Evolutionary conservation across 1,140 invertebrate species (phyloP).

Genomic region (Melitaea cinxia): DNA sequence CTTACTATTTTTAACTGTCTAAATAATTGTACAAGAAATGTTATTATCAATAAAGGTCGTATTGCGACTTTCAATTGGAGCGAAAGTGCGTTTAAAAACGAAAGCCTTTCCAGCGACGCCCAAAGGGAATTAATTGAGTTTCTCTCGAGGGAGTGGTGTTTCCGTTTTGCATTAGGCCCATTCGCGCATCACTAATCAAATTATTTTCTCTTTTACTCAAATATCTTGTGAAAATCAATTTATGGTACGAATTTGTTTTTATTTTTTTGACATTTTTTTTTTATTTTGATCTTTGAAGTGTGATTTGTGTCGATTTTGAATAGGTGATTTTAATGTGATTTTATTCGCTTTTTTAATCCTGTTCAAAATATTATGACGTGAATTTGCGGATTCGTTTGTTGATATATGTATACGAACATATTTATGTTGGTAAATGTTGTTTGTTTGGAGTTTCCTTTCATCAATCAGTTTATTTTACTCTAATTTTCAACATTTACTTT

Average conservation of each 20-base stretch:
- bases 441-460: too few relatives aligned
- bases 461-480: too few relatives aligned
- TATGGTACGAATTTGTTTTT: not conserved
- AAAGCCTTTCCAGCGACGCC: slow-evolving; percentile 66
- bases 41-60: slow-evolving; percentile 17
- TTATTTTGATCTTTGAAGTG: not conserved
- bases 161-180: slow-evolving; percentile 73
- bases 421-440: too few relatives aligned
- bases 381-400: too few relatives aligned
- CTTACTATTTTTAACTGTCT: too few relatives aligned
- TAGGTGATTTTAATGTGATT: too few relatives aligned
- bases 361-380: too few relatives aligned
- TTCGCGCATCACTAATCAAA: slow-evolving; percentile 65
- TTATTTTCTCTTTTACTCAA: slow-evolving; percentile 58
- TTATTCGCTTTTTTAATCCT: too few relatives aligned
- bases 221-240: slow-evolving; percentile 10
- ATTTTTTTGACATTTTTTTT: not conserved
- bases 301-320: not conserved
- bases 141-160: slow-evolving; percentile 70
- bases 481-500: too few relatives aligned
- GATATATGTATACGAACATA: too few relatives aligned
- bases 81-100: slow-evolving; percentile 74
- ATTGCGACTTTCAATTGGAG: slow-evolving; percentile 35
- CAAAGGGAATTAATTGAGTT: slow-evolving; percentile 78
- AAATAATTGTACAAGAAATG: not conserved